Evolutionary conservation across 2,888 invertebrate genomes (phyloP).

Genomic region (Desoria tigrina): DNA sequence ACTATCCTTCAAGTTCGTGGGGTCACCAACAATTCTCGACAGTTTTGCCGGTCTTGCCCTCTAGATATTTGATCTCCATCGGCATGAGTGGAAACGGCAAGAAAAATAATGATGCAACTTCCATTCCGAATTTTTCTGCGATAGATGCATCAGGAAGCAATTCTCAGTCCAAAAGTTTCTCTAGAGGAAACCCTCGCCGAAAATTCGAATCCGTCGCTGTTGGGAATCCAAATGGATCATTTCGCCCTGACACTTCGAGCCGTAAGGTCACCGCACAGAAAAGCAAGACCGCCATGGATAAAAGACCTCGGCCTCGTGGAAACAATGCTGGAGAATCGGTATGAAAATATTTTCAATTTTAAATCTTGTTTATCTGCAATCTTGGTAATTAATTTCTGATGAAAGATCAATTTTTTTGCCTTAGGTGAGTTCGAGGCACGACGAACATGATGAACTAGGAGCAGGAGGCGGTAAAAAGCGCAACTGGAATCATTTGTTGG

Average conservation of each 20-base stretch:
- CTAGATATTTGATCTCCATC: no score
- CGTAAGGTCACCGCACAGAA: slow-evolving; percentile 63
- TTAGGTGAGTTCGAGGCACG: slow-evolving; percentile 61
- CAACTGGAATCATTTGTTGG: slow-evolving; percentile 89
- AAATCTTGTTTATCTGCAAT: no score
- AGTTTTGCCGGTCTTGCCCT: no score
- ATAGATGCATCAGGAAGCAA: neutral
- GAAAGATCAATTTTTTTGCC: slow-evolving; percentile 1
- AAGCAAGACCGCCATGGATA: slow-evolving; percentile 62
- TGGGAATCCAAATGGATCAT: neutral
- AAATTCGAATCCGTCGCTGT: neutral
- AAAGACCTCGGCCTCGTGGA: slow-evolving; percentile 52
- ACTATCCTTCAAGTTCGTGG: no score
- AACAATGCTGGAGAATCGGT: slow-evolving; percentile 27
- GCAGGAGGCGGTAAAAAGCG: slow-evolving; percentile 84
- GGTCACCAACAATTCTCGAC: no score
- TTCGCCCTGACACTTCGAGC: neutral
- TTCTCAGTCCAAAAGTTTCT: neutral
- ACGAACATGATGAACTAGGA: slow-evolving; percentile 69
- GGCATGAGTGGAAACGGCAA: neutral
- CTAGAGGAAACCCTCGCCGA: neutral
- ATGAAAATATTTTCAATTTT: neutral
- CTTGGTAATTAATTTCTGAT: neutral
- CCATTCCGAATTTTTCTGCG: neutral
- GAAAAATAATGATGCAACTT: neutral